phyloP scores from a whole-genome alignment of 2,113 vertebrate species.

The Oryzias javanicus region DNA sequence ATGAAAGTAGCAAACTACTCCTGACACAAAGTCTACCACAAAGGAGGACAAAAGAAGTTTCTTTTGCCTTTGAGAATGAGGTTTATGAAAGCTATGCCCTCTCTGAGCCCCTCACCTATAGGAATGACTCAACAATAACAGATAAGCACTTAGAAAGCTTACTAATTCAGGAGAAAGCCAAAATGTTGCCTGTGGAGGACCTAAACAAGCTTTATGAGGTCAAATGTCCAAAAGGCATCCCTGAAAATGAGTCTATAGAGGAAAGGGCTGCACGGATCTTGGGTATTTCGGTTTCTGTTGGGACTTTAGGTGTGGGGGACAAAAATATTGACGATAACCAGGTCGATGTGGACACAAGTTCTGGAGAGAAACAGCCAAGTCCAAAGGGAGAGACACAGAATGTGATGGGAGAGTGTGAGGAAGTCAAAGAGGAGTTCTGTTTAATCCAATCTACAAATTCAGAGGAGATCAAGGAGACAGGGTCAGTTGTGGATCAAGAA shows the following conservation, averaged over 20 bases:
- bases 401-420: constrained; percentile 50
- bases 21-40: constrained; percentile 37
- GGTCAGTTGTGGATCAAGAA: constrained; percentile 1
- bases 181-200: constrained; percentile 61
- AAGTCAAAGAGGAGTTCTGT: constrained; percentile 49
- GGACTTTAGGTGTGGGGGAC: constrained; percentile 71
- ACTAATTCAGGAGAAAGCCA: constrained; percentile 73
- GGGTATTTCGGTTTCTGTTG: constrained; percentile 89
- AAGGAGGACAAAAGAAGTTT: constrained; percentile 33
- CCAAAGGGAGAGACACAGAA: constrained; percentile 50
- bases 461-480: constrained; percentile 22
- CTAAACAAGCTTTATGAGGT: constrained; percentile 75
- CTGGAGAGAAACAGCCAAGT: constrained; percentile 6
- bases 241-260: constrained; percentile 88
- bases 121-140: constrained; percentile 69
- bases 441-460: constrained; percentile 25
- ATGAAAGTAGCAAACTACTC: constrained; percentile 47
- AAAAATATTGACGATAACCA: constrained; percentile 28
- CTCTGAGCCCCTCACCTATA: constrained; percentile 58
- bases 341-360: neutral
- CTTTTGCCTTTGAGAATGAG: constrained; percentile 27
- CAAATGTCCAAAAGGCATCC: constrained; percentile 79
- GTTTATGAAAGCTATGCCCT: constrained; percentile 32
- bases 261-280: constrained; percentile 91
- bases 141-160: constrained; percentile 76